These are phyloP conservation scores for Potorous gilbertii DNA, from an alignment of 2,797 vertebrate genomes.

Conservation along the genomic window DNA sequence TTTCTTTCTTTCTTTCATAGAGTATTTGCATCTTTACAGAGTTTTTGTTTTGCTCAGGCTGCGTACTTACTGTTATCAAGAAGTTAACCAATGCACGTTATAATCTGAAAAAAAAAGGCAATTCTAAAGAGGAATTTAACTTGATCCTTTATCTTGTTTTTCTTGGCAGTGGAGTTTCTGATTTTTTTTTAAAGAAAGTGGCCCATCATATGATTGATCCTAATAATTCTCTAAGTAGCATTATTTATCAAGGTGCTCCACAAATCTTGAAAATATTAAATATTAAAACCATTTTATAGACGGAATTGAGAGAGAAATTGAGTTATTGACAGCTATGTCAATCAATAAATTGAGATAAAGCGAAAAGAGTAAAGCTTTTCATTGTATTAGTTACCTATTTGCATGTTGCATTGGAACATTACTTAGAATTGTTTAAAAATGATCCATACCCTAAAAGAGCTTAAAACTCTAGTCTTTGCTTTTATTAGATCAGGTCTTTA, in stretches of 20 bases:
- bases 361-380: fast-evolving
- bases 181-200: not conserved
- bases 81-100: not conserved
- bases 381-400: fast-evolving
- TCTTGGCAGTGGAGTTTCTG: not conserved
- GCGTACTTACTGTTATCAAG: not conserved
- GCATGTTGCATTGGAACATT: fast-evolving
- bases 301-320: not conserved
- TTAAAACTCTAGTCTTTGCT: not conserved
- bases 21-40: not conserved
- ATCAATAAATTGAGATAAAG: fast-evolving
- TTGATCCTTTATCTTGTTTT: not conserved
- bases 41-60: not conserved
- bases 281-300: not conserved
- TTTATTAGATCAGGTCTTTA: conserved; percentile 1
- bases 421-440: not conserved
- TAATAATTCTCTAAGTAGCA: no score
- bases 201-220: not conserved
- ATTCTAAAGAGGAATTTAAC: not conserved
- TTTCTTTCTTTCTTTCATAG: not conserved
- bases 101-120: not conserved
- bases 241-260: not conserved
- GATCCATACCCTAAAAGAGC: not conserved
- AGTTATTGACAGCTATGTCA: fast-evolving
- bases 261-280: fast-evolving